A percentile compares a stretch with the other conserved stretches of the same genome.
phyloP scores from a whole-genome alignment of 2,797 vertebrate genomes.

The Gobio occitaniae region DNA sequence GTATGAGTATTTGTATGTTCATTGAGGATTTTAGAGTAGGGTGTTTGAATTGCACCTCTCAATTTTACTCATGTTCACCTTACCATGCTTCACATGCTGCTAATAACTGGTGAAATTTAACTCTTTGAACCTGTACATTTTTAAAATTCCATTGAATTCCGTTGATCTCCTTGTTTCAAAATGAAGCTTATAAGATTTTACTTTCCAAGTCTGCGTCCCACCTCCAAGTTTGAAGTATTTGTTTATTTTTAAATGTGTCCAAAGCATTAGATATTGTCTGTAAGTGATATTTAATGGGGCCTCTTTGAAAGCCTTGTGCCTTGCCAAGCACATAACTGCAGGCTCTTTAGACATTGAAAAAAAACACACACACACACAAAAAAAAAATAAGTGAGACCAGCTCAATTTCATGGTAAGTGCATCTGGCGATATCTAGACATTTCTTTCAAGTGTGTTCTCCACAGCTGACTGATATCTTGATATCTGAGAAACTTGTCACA shows the following conservation, averaged over 20 bases:
- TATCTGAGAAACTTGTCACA: conserved; percentile 84
- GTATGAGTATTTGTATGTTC: not conserved
- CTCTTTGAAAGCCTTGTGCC: conserved; percentile 39
- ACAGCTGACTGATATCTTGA: conserved; percentile 90
- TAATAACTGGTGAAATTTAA: conserved; percentile 59
- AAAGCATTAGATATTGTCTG: conserved; percentile 56
- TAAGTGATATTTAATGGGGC: conserved; percentile 38
- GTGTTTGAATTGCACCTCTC: not conserved
- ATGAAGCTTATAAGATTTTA: conserved; percentile 54
- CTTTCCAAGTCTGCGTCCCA: conserved; percentile 67
- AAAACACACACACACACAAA: no score
- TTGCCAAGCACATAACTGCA: conserved; percentile 56
- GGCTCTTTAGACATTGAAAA: conserved; percentile 75
- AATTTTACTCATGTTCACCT: conserved; percentile 28
- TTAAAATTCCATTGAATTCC: not conserved
- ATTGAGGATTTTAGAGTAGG: not conserved
- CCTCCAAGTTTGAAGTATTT: conserved; percentile 64
- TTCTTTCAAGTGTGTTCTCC: conserved; percentile 88
- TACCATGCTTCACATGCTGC: conserved; percentile 42
- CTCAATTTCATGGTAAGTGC: conserved; percentile 93
- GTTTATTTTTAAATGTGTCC: conserved; percentile 72
- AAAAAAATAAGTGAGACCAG: conserved; percentile 81
- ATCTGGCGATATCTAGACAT: conserved; percentile 83
- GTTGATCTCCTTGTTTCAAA: not conserved
- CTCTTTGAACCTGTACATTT: conserved; percentile 65